These are phyloP conservation scores for Chalcis sispes DNA, from an alignment of 2,888 invertebrate species.

Conservation along the genomic window DNA sequence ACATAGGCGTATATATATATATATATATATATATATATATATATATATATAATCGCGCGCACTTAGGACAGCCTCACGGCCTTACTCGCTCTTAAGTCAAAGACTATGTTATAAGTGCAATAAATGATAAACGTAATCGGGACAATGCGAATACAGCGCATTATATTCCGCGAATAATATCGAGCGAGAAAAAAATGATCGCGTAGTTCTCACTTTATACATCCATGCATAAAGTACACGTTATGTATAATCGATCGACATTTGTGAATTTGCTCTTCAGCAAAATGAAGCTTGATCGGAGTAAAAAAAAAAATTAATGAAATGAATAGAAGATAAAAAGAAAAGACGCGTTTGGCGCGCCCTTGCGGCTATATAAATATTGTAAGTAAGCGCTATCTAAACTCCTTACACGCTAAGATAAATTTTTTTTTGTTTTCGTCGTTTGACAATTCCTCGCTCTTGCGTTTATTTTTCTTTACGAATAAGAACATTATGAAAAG, in stretches of 20 bases:
- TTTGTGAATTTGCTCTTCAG: slow-evolving; percentile 13
- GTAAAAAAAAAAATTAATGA: slow-evolving; percentile 44
- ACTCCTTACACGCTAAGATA: neutral
- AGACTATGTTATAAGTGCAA: slow-evolving; percentile 66
- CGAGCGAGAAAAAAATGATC: slow-evolving; percentile 30
- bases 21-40: too few relatives aligned
- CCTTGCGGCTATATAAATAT: slow-evolving; percentile 63
- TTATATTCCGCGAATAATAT: slow-evolving; percentile 31
- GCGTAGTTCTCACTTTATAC: slow-evolving; percentile 49
- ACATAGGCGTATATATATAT: too few relatives aligned
- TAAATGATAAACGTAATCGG: slow-evolving; percentile 53
- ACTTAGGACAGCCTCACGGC: slow-evolving; percentile 61
- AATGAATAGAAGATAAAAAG: slow-evolving; percentile 27
- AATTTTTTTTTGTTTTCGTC: slow-evolving; percentile 3
- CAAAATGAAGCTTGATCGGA: neutral
- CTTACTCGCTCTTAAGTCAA: slow-evolving; percentile 64
- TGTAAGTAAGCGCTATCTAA: slow-evolving; percentile 62
- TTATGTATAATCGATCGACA: slow-evolving; percentile 34
- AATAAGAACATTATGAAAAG: too few relatives aligned
- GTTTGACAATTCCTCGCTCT: too few relatives aligned
- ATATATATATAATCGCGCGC: slow-evolving; percentile 44
- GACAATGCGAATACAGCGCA: neutral
- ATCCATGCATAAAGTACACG: slow-evolving; percentile 24
- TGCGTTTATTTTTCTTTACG: too few relatives aligned
- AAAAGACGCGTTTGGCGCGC: slow-evolving; percentile 19